Evolutionary conservation across 2,797 vertebrate species (phyloP).

Genomic region (Etheostoma nigrum): DNA sequence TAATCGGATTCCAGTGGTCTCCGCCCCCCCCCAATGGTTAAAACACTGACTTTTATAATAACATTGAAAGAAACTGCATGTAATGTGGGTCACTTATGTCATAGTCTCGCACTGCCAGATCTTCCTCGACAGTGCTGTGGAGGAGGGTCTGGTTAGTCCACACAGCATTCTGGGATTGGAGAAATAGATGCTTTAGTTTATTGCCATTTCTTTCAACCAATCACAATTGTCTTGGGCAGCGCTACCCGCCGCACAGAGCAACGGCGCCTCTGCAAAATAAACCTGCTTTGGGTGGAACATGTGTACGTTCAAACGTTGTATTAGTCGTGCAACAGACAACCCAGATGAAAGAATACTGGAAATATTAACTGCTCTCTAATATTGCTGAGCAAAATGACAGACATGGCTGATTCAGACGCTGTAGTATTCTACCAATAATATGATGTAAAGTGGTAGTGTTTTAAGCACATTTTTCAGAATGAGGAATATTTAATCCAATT

Average conservation of each 20-base stretch:
- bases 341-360: not conserved
- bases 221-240: no score
- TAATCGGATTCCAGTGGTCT: not conserved
- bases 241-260: no score
- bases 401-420: not conserved
- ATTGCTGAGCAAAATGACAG: not conserved
- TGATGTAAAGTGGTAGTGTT: not conserved
- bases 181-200: no score
- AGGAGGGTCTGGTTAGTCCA: no score
- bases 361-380: not conserved
- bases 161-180: no score
- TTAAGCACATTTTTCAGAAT: not conserved
- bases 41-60: not conserved
- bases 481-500: not conserved
- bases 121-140: no score
- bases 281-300: no score
- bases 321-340: no score
- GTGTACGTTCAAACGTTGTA: no score
- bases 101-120: not conserved
- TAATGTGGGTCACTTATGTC: not conserved
- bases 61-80: not conserved
- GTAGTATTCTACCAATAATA: not conserved
- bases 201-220: no score
- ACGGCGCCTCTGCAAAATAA: no score
- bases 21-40: not conserved